Base-by-base conservation (phyloP, 1,140 invertebrate genomes). In the Hycleus phaleratus region DNA sequence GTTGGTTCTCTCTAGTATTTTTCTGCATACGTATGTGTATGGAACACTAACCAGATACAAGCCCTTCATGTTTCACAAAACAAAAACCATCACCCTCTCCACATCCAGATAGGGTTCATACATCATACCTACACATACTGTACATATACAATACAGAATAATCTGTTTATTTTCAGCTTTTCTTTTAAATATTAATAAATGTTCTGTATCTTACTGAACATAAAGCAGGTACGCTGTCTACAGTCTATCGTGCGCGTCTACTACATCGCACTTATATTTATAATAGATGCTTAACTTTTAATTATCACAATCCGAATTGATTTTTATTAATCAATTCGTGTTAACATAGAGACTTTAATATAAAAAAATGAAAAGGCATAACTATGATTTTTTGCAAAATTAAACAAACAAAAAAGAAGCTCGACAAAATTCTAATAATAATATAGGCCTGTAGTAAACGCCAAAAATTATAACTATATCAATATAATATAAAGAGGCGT, bases 211-310 rank as follows among this genome's bases (percentile, higher is more conserved):
- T 67, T 62, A 67, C 63, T 63, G 61, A 67, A 62, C 58, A 59
- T 57, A 65, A 68, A 66, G 64, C 65, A 69, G 65, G 65, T 67
- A 67, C 67, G 65, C 63, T 63, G 60, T 68, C 64, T 66, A 68
- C 64, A 66, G 64, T 66, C 64, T 65, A 67, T 66, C 60, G 60
- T 63, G 61, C 59, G 32, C 59, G 32, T 32, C 32, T 32, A 32
- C 32, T 65, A 62, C 50, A 55, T 58, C 59, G 67, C 65, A 67
- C 61, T 51, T 56, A 32, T 5, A 32, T 32, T 32, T 32, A 32
- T 32, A 32, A 32, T 60, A 67, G 62, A 66, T 65, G 64, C 62
- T 64, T 68, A 67, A 32, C 32, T 32, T 61, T 67, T 66, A 63
- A 65, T 64, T 69, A 68, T 68, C 66, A 68, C 66, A 68, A 65